A percentile compares a stretch with the other conserved stretches of the same genome.
These are phyloP conservation scores for Alcis repandata DNA, from an alignment of 2,888 invertebrate genomes.

Conservation along the genomic window DNA sequence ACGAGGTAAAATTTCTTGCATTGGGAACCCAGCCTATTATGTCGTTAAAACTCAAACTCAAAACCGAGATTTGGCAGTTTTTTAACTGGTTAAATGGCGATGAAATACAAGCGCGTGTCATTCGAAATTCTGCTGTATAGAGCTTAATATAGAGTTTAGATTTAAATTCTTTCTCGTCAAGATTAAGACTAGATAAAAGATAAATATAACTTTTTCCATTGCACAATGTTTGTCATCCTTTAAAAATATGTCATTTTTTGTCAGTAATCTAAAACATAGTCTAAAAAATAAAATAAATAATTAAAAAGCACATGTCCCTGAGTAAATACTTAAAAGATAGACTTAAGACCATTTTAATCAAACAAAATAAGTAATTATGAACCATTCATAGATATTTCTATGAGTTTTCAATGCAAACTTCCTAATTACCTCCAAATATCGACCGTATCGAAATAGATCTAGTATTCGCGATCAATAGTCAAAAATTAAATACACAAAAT, in stretches of 20 bases:
- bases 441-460: slow-evolving; percentile 2
- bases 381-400: background rate
- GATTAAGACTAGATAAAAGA: slow-evolving; percentile 44
- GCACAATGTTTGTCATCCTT: slow-evolving; percentile 11
- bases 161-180: background rate
- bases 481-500: slow-evolving; percentile 9
- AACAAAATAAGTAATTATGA: too few species aligned
- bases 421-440: background rate
- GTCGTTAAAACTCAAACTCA: too few species aligned
- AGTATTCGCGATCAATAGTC: background rate
- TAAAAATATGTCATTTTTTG: slow-evolving; percentile 1
- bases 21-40: too few species aligned
- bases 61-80: too few species aligned
- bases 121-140: background rate
- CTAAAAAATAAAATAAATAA: slow-evolving; percentile 3
- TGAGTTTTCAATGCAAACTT: background rate
- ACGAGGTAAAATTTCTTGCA: too few species aligned
- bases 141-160: background rate
- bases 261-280: background rate
- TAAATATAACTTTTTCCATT: slow-evolving; percentile 11
- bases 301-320: background rate
- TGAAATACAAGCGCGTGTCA: too few species aligned
- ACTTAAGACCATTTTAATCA: slow-evolving; percentile 5
- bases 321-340: slow-evolving; percentile 8
- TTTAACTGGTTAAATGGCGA: too few species aligned